A percentile compares a stretch with the other conserved stretches of the same genome.
Evolutionary conservation across 1,140 invertebrate species (phyloP).

Genomic region (Dendroctonus ponderosae): DNA sequence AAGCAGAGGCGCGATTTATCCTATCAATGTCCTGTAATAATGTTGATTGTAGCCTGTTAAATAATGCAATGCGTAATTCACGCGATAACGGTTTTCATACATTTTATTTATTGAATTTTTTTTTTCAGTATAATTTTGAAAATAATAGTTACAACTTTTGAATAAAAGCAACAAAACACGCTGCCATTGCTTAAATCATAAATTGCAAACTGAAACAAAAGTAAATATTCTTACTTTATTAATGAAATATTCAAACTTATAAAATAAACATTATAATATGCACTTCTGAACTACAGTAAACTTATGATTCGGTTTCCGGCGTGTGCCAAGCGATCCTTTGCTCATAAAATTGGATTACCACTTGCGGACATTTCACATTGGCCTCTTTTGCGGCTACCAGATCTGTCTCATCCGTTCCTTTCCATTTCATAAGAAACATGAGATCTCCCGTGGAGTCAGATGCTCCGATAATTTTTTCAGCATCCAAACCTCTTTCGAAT

Average conservation of each 20-base stretch:
- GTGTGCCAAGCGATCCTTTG: conserved; percentile 93
- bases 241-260: neutral
- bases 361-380: conserved; percentile 89
- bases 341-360: conserved; percentile 96
- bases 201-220: too few species aligned
- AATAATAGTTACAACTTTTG: too few species aligned
- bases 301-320: conserved; percentile 53
- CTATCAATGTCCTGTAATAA: too few species aligned
- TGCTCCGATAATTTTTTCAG: conserved; percentile 93
- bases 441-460: conserved; percentile 92
- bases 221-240: too few species aligned
- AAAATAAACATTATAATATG: neutral
- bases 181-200: too few species aligned
- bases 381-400: conserved; percentile 88
- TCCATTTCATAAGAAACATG: conserved; percentile 98
- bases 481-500: conserved; percentile 87
- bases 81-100: too few species aligned
- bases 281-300: neutral
- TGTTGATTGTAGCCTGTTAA: too few species aligned
- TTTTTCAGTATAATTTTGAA: too few species aligned
- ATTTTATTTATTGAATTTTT: too few species aligned
- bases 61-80: too few species aligned
- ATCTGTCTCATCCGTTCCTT: conserved; percentile 93
- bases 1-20: too few species aligned
- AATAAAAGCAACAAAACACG: too few species aligned